Percentiles rank a stretch among this genome's conserved stretches.
Evolutionary conservation across 1,140 invertebrate genomes (phyloP).

Genomic region (Drosophila orena): DNA sequence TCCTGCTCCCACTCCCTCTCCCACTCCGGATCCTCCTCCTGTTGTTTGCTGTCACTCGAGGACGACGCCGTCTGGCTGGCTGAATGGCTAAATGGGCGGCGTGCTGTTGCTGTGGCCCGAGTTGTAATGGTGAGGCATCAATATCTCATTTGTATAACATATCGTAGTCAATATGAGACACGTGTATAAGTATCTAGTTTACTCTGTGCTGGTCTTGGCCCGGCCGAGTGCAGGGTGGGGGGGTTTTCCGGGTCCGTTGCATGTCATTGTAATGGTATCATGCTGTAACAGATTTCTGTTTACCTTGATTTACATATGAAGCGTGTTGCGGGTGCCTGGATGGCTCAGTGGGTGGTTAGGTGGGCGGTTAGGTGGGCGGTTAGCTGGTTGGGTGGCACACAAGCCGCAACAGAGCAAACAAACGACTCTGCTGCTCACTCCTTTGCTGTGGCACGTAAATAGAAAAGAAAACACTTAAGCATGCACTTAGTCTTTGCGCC

Average conservation of each 20-base stretch:
- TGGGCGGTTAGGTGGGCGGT: not conserved
- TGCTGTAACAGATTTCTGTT: slow-evolving; percentile 77
- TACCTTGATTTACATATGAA: slow-evolving; percentile 80
- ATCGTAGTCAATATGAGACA: slow-evolving; percentile 75
- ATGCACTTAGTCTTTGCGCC: slow-evolving; percentile 80
- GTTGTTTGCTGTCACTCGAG: slow-evolving; percentile 44
- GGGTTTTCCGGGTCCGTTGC: slow-evolving; percentile 40
- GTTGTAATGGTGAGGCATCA: slow-evolving; percentile 65
- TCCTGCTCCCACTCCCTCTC: not conserved
- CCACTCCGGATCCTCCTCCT: slow-evolving; percentile 11
- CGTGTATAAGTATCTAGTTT: slow-evolving; percentile 78
- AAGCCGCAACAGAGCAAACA: slow-evolving; percentile 66
- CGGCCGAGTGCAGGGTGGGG: not conserved
- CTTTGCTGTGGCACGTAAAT: slow-evolving; percentile 50
- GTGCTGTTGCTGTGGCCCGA: slow-evolving; percentile 11
- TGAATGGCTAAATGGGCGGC: slow-evolving; percentile 12
- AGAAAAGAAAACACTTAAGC: slow-evolving; percentile 74
- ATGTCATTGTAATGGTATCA: slow-evolving; percentile 81
- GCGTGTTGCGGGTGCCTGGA: not conserved
- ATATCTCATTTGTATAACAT: slow-evolving; percentile 82
- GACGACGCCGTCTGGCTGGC: slow-evolving; percentile 20
- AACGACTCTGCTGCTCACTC: slow-evolving; percentile 57
- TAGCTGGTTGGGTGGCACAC: not conserved
- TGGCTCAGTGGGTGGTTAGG: not conserved
- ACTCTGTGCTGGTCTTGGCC: slow-evolving; percentile 17